These are phyloP conservation scores for Archips crataeganus DNA, from an alignment of 2,888 invertebrate genomes.

Conservation along the genomic window DNA sequence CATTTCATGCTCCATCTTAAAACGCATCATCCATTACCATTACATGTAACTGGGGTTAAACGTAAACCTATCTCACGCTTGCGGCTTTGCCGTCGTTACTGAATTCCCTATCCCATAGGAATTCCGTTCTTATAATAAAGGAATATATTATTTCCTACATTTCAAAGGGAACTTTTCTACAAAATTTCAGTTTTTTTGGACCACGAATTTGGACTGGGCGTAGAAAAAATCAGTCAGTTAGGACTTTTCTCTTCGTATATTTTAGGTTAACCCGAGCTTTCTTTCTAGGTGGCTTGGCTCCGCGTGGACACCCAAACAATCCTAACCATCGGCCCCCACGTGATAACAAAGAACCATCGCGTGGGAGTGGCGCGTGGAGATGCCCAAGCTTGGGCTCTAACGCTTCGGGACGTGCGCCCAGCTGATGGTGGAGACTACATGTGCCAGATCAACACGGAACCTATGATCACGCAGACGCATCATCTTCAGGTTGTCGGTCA, in stretches of 20 bases:
- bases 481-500: slow-evolving; percentile 69
- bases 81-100: too few relatives aligned
- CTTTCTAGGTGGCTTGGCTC: slow-evolving; percentile 92
- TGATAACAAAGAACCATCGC: slow-evolving; percentile 95
- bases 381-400: slow-evolving; percentile 90
- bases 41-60: neutral
- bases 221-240: neutral
- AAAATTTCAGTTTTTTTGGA: too few relatives aligned
- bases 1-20: too few relatives aligned
- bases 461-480: slow-evolving; percentile 86
- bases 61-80: too few relatives aligned
- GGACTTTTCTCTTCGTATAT: too few relatives aligned
- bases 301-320: slow-evolving; percentile 96
- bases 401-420: slow-evolving; percentile 91
- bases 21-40: too few relatives aligned
- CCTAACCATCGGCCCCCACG: slow-evolving; percentile 93
- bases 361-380: slow-evolving; percentile 91
- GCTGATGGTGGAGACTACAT: slow-evolving; percentile 93
- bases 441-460: slow-evolving; percentile 89
- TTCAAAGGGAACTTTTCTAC: too few relatives aligned
- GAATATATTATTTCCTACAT: too few relatives aligned
- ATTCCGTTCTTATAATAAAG: too few relatives aligned
- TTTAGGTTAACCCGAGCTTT: neutral
- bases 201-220: too few relatives aligned
- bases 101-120: too few relatives aligned